phyloP scores from a whole-genome alignment of 2,888 invertebrate species.

The Venustoraphidia nigricollis region DNA sequence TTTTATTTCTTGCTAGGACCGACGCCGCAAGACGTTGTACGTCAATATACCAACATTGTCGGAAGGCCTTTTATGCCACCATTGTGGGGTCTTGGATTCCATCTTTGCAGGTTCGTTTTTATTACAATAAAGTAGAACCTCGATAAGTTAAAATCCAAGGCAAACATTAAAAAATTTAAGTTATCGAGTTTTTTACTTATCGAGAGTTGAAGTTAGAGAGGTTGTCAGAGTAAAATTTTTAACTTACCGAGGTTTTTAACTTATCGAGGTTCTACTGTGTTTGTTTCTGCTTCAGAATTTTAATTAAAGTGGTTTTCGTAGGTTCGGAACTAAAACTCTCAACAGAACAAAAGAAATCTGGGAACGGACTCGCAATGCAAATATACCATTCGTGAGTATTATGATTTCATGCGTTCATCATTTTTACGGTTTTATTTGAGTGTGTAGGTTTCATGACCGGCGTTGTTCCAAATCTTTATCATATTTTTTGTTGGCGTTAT shows the following conservation, averaged over 20 bases:
- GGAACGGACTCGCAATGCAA: slow-evolving; percentile 51
- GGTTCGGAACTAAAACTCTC: slow-evolving; percentile 48
- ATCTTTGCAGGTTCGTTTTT: slow-evolving; percentile 51
- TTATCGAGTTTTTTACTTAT: too few species aligned
- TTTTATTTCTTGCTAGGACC: slow-evolving; percentile 68
- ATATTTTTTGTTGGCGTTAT: too few species aligned
- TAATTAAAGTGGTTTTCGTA: slow-evolving; percentile 17
- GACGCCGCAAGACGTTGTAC: slow-evolving; percentile 46
- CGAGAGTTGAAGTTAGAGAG: too few species aligned
- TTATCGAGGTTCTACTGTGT: too few species aligned
- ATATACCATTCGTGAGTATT: slow-evolving; percentile 57
- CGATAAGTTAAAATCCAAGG: too few species aligned
- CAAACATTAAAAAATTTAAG: too few species aligned
- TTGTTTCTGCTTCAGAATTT: slow-evolving; percentile 11
- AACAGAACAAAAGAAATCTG: slow-evolving; percentile 48
- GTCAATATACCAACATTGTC: slow-evolving; percentile 52
- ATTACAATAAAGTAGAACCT: neutral
- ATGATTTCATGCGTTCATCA: neutral
- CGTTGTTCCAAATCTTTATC: too few species aligned
- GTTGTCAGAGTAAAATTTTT: too few species aligned
- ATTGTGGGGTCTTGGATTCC: slow-evolving; percentile 80
- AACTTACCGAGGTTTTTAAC: too few species aligned
- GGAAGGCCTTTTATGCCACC: slow-evolving; percentile 72
- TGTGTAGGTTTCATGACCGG: too few species aligned
- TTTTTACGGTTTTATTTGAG: neutral